Conservation (phyloP, 2,888 invertebrate genomes). For the Prosopocoilus inquinatus region DNA sequence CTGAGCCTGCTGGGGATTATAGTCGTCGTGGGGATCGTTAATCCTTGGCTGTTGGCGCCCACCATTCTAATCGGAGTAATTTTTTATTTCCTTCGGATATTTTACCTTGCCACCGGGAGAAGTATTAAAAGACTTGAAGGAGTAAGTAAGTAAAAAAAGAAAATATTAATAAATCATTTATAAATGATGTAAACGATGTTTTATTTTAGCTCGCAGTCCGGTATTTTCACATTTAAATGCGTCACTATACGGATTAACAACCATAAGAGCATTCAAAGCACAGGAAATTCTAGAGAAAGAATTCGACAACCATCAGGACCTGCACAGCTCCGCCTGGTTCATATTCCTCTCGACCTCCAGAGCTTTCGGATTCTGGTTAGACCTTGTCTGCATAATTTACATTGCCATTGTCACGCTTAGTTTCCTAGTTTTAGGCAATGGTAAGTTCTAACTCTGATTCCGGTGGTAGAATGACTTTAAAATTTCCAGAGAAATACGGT, state of each 20-base stretch:
- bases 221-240: slow-evolving; percentile 93
- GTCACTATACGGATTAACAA: slow-evolving; percentile 84
- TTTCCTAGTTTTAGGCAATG: slow-evolving; percentile 69
- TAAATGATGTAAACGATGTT: too few species aligned
- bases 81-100: slow-evolving; percentile 72
- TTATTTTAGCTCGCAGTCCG: slow-evolving; percentile 65
- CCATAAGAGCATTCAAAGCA: slow-evolving; percentile 86
- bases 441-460: slow-evolving; percentile 39
- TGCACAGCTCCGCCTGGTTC: slow-evolving; percentile 91
- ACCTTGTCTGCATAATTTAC: slow-evolving; percentile 83
- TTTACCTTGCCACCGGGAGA: slow-evolving; percentile 78
- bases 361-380: slow-evolving; percentile 92
- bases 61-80: slow-evolving; percentile 67
- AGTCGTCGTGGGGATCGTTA: slow-evolving; percentile 72
- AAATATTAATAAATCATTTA: too few species aligned
- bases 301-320: slow-evolving; percentile 79
- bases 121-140: slow-evolving; percentile 80
- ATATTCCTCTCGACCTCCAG: slow-evolving; percentile 85
- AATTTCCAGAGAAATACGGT: slow-evolving; percentile 39
- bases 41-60: slow-evolving; percentile 71
- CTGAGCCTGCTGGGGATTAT: slow-evolving; percentile 77
- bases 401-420: slow-evolving; percentile 83
- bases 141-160: slow-evolving; percentile 62
- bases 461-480: neutral
- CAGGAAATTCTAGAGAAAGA: slow-evolving; percentile 74